Base-by-base conservation (phyloP, 92 coral and sea anemone genomes). In the Bergia puertoricense region DNA sequence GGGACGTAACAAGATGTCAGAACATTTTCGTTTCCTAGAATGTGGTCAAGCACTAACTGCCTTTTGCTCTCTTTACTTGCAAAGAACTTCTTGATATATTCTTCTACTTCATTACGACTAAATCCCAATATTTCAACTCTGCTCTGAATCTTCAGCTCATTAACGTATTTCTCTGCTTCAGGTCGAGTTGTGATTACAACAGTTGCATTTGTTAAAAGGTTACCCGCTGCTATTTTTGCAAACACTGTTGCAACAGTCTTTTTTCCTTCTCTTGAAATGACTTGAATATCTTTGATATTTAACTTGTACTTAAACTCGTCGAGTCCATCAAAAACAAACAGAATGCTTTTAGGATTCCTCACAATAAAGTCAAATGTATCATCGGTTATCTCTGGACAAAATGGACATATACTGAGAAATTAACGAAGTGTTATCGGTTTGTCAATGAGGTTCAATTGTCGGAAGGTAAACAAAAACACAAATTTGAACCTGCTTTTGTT, bases 381-480 rank as follows among this genome's bases (percentile, higher is more conserved):
- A 30, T 30, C 30, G 30, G 30, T 30, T 30, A 30, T 30, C 30
- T 30, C 30, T 30, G 30, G 30, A 20, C 79, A 75, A 23, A 41
- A 23, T 37, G 6, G 79, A 75, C 45, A 75, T 2, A 8, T 8
- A 23, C 15, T 37, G 79, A 75, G 79, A 75, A 75, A 75, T 6
- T 75, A 44, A 75, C 39, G 39, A 38, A 75, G 79, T 75, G 79
- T 75, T 75, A 75, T 20, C 2, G 79, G 48, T 46, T 75, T 6
- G 11, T 41, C 79, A 30, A 30, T 30, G 30, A 30, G 30, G 30
- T 30, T 30, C 30, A 30, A 30, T 30, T 30, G 30, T 30, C 79
- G 79, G 39, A 75, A 75, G 79, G 51, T 75, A 46, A 75, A 75
- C 37, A 75, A 46, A 41, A 75, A 75, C 36, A 75, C 79, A 75